phyloP scores from a whole-genome alignment of 2,888 invertebrate genomes.

The Maniola hyperantus region DNA sequence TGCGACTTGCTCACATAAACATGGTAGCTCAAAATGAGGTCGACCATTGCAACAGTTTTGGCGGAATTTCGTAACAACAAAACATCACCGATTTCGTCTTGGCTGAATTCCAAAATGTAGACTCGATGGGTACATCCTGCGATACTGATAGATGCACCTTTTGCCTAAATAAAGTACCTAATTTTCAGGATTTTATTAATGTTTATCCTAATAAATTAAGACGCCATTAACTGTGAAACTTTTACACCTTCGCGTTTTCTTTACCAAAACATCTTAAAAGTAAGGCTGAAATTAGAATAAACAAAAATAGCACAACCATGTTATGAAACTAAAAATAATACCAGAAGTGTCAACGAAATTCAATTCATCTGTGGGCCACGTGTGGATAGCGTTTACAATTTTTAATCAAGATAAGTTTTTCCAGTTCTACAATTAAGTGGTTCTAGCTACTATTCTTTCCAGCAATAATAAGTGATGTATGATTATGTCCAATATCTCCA shows the following conservation, averaged over 20 bases:
- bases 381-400: conserved; percentile 10
- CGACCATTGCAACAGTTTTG: conserved; percentile 76
- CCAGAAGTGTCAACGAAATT: conserved; percentile 33
- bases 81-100: conserved; percentile 56
- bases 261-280: conserved; percentile 27
- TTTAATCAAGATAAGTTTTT: background rate
- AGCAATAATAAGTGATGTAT: background rate
- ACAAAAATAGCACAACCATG: conserved; percentile 25
- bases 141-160: conserved; percentile 47
- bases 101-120: conserved; percentile 68
- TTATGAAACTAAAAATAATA: conserved; percentile 32
- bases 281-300: conserved; percentile 30
- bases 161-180: conserved; percentile 38
- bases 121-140: conserved; percentile 46
- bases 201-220: conserved; percentile 28
- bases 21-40: conserved; percentile 61
- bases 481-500: no score
- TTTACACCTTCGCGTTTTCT: conserved; percentile 21
- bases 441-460: background rate
- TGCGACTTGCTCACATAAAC: conserved; percentile 45
- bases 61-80: conserved; percentile 79
- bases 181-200: conserved; percentile 21
- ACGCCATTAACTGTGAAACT: conserved; percentile 26
- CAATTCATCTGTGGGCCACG: conserved; percentile 17
- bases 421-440: background rate